These are phyloP conservation scores for Galaxea fascicularis DNA, from an alignment of 92 coral and sea anemone genomes.

Conservation along the genomic window DNA sequence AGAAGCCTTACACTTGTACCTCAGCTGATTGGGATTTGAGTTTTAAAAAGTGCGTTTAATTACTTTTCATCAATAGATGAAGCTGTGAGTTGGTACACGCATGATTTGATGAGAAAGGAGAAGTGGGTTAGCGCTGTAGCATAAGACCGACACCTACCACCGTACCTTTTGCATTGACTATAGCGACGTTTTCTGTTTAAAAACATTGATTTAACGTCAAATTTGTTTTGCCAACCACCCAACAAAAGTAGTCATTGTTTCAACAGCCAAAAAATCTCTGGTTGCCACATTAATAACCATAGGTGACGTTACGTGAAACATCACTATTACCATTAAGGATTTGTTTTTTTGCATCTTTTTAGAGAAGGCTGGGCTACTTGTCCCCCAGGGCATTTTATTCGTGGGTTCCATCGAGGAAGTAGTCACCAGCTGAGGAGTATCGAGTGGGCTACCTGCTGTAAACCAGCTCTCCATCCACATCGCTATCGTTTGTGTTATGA, in stretches of 20 bases:
- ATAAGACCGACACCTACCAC: too few species aligned
- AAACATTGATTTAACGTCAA: too few species aligned
- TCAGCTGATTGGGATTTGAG: constrained; percentile 47
- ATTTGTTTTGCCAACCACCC: too few species aligned
- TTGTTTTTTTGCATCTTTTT: neutral
- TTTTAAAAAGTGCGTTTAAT: constrained; percentile 10
- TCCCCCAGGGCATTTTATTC: constrained; percentile 64
- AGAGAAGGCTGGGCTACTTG: constrained; percentile 68
- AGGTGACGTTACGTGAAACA: too few species aligned
- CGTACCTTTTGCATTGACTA: too few species aligned
- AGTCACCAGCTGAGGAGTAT: constrained; percentile 51
- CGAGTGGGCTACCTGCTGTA: constrained; percentile 72
- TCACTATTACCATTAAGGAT: too few species aligned
- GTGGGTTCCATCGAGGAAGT: constrained; percentile 57
- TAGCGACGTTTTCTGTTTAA: too few species aligned
- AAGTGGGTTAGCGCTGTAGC: neutral
- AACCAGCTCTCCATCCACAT: constrained; percentile 74
- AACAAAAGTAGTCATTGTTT: too few species aligned
- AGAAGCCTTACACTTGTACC: constrained; percentile 15
- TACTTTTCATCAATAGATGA: neutral
- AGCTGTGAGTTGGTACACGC: neutral
- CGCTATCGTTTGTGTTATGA: constrained; percentile 63
- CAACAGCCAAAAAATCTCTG: too few species aligned
- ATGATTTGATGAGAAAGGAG: neutral
- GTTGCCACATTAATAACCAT: too few species aligned